Evolutionary conservation across 2,113 vertebrate species (phyloP), one percentile per base, ranked within the genome.

Genomic region (Capra hircus): DNA sequence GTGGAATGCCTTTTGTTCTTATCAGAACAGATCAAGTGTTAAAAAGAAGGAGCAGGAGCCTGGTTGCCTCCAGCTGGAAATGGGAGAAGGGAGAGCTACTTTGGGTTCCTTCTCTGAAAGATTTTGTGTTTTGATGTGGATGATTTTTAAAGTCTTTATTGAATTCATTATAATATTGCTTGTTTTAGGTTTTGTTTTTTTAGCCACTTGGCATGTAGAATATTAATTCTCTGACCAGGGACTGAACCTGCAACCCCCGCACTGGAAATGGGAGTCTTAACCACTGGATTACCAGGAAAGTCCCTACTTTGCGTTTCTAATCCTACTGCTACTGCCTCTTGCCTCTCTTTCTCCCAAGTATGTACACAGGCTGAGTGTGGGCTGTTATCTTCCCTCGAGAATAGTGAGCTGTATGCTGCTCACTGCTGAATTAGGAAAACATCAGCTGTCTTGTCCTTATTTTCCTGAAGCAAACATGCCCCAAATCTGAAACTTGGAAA

Each of bases 401-500:
- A 96, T 45, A 23, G 55, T 74, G 86, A 95, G 50, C 23, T 89
- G 86, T 15, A n/a, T 80, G 57, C 36, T 87, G 45, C 96, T 95
- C n/a, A 21, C 6, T 52, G 45, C 43, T 23, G 30, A 97, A 88
- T 95, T 60, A 91, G 55, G 90, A 94, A 92, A 91, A 25, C 5
- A 62, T 74, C 74, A 67, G 48, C 59, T 97, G 16, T 77, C 28
- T 89, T 82, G 16, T 95, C 45, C 71, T 93, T 91, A 88, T 62
- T 95, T 96, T 52, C 59, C 52, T 92, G 53, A 95, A 93, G 74
- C 57, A 94, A 77, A 95, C 14, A 45, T 92, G 52, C 59, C 12
- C 62, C 21, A 84, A 64, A 90, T 64, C 40, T 97, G 74, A 92
- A 98, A 97, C 81, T 77, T 85, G 53, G 40, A 92, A 97, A 94